A percentile compares a stretch with the other conserved stretches of the same genome.
phyloP scores from a whole-genome alignment of 2,797 vertebrate species.

The Calcarius lapponicus region DNA sequence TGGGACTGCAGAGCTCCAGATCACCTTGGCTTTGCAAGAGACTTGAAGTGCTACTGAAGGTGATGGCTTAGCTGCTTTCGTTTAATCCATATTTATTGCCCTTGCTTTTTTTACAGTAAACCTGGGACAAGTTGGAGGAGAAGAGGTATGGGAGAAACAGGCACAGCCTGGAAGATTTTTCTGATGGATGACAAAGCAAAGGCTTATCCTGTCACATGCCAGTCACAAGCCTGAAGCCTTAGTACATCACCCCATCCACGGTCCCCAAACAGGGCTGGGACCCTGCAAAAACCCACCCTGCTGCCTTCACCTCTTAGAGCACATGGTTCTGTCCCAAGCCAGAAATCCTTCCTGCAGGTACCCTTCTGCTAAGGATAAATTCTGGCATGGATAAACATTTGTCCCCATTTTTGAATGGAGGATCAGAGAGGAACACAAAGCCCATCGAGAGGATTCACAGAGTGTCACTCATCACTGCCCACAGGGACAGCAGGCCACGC shows the following conservation, averaged over 20 bases:
- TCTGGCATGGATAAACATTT: background rate
- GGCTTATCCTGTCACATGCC: background rate
- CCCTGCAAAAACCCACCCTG: background rate
- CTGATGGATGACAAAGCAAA: background rate
- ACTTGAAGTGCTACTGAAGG: background rate
- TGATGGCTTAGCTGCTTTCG: background rate
- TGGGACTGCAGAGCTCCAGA: background rate
- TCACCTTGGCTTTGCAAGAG: background rate
- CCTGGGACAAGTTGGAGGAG: background rate
- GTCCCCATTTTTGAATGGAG: background rate
- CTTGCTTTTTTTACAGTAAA: background rate
- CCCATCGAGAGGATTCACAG: rapidly evolving
- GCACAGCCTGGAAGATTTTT: background rate
- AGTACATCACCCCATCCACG: rapidly evolving
- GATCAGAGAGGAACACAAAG: background rate
- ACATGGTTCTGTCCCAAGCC: background rate
- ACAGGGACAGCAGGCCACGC: background rate
- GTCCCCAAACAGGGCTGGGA: background rate
- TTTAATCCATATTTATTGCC: background rate
- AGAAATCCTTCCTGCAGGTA: background rate
- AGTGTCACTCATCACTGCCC: background rate
- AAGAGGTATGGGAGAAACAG: background rate
- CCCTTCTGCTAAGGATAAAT: background rate
- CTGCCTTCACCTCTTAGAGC: background rate
- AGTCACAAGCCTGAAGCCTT: background rate